These are phyloP conservation scores for Heptranchias perlo DNA, from an alignment of 2,113 vertebrate species.

Conservation along the genomic window DNA sequence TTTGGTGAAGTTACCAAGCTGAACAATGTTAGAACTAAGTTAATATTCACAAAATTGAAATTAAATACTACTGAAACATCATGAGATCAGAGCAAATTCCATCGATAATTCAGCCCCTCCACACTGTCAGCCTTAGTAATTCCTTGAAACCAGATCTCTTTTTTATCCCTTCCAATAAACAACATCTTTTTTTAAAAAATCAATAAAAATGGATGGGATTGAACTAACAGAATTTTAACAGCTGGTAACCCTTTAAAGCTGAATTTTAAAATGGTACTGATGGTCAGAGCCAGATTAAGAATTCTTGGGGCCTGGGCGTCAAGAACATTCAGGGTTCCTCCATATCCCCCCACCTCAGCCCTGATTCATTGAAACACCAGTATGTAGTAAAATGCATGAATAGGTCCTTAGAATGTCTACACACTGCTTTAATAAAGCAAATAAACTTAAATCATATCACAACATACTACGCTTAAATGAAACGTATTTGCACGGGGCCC, in stretches of 20 bases:
- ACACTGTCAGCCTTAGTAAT: not conserved
- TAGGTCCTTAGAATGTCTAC: not conserved
- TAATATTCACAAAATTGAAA: not conserved
- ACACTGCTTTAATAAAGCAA: not conserved
- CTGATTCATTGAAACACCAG: not conserved
- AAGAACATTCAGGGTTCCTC: not conserved
- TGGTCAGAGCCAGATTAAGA: not conserved
- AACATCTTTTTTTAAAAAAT: not conserved
- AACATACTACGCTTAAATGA: not conserved
- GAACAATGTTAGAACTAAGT: not conserved
- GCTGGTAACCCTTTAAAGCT: no score
- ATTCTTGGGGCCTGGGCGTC: not conserved
- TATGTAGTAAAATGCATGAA: not conserved
- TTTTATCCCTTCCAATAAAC: not conserved
- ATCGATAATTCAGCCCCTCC: not conserved
- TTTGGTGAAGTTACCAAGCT: not conserved
- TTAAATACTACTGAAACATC: not conserved
- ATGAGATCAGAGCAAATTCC: not conserved
- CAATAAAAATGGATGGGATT: not conserved
- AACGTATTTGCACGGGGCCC: not conserved
- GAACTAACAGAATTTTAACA: not conserved
- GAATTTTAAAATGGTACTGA: not conserved
- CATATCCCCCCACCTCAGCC: not conserved
- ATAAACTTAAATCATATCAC: not conserved
- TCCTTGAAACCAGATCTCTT: not conserved